Evolutionary conservation across 35 echinoderm and acorn worm species (phyloP).

Genomic region (Apostichopus parvimensis): DNA sequence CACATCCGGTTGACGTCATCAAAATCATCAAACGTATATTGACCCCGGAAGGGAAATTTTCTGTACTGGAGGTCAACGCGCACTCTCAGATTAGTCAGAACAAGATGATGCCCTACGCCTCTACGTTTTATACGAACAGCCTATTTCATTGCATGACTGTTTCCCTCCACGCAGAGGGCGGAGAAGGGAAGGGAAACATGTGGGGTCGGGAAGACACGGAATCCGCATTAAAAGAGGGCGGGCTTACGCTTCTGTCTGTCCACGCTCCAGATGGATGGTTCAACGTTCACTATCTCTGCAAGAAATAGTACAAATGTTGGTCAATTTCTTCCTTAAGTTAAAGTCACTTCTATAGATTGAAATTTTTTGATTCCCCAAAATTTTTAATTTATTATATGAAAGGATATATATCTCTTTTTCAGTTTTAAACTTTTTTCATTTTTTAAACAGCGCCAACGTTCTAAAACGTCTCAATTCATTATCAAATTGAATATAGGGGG

Average conservation of each 20-base stretch:
- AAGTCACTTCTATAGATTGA: not conserved
- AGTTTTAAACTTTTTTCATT: too few relatives aligned
- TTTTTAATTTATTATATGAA: too few relatives aligned
- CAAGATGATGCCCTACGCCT: constrained; percentile 85
- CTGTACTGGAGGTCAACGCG: constrained; percentile 93
- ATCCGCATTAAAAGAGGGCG: constrained; percentile 54
- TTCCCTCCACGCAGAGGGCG: constrained; percentile 63
- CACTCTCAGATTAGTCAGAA: constrained; percentile 79
- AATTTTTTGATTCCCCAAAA: not conserved
- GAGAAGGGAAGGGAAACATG: constrained; percentile 88
- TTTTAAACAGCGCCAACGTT: too few relatives aligned
- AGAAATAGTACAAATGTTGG: constrained; percentile 36
- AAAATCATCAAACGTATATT: constrained; percentile 67
- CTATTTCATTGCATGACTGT: constrained; percentile 98
- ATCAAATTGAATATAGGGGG: too few relatives aligned
- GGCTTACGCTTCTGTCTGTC: constrained; percentile 62
- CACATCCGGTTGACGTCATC: constrained; percentile 71
- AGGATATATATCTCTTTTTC: too few relatives aligned
- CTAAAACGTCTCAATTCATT: too few relatives aligned
- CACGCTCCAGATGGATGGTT: constrained; percentile 76
- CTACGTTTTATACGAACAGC: constrained; percentile 94
- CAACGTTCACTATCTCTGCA: constrained; percentile 92
- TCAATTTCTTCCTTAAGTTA: not conserved
- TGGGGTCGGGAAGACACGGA: constrained; percentile 77
- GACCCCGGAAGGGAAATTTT: constrained; percentile 64